Percentiles rank a stretch among this genome's conserved stretches.
phyloP scores from a whole-genome alignment of 2,797 vertebrate genomes.

The Clarias pachynema region DNA sequence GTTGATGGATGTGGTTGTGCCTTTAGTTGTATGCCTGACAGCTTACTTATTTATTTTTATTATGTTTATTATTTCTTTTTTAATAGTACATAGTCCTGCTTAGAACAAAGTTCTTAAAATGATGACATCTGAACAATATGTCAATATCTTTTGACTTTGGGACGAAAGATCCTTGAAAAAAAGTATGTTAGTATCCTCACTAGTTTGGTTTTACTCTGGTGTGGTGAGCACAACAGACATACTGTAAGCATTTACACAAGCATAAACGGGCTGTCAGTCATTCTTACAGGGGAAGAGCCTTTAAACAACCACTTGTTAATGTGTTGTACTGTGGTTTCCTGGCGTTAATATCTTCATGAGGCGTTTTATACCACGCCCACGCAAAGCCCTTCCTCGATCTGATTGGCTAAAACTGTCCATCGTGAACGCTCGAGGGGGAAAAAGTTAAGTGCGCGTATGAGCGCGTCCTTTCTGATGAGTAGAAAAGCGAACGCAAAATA shows the following conservation, averaged over 20 bases:
- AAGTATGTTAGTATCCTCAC: slow-evolving; percentile 60
- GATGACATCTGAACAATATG: not conserved
- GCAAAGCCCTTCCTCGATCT: not conserved
- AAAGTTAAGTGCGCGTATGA: not conserved
- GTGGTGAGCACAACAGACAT: slow-evolving; percentile 70
- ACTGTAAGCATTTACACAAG: slow-evolving; percentile 85
- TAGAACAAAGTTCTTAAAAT: not conserved
- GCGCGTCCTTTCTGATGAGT: not conserved
- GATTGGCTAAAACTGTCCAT: not conserved
- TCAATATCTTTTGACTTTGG: not conserved
- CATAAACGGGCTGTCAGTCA: slow-evolving; percentile 87
- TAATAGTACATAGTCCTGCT: not conserved
- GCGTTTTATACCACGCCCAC: slow-evolving; percentile 3
- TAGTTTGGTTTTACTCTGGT: slow-evolving; percentile 67
- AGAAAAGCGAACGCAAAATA: not conserved
- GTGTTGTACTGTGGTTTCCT: not conserved
- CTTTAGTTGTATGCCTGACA: not conserved
- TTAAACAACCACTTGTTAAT: not conserved
- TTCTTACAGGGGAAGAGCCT: slow-evolving; percentile 85
- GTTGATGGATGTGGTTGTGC: not conserved
- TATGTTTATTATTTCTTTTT: no score
- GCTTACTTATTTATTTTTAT: not conserved
- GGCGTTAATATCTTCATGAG: not conserved
- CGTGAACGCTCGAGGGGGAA: not conserved
- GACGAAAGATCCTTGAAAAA: not conserved